phyloP scores from a whole-genome alignment of 2,888 invertebrate species.

The Machimus atricapillus region DNA sequence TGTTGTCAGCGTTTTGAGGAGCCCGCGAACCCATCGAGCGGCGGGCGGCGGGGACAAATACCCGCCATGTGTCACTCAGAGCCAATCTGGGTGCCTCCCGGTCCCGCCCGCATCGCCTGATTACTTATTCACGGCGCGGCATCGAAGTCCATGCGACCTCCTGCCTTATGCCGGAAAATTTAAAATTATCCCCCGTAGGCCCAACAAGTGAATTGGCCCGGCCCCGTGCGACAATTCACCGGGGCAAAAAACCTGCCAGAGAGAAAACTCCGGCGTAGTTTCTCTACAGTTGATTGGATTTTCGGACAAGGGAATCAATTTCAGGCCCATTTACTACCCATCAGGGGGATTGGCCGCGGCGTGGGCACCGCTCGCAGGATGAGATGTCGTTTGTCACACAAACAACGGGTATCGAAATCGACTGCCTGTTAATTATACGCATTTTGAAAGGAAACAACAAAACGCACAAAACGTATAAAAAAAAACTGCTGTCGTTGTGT shows the following conservation, averaged over 20 bases:
- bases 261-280: not conserved
- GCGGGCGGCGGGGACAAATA: not conserved
- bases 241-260: not conserved
- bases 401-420: constrained; percentile 6
- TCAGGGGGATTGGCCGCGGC: not conserved
- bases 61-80: not conserved
- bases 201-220: not conserved
- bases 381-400: constrained; percentile 8
- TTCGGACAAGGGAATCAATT: constrained; percentile 32
- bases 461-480: not conserved
- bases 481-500: not conserved
- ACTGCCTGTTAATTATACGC: constrained; percentile 7
- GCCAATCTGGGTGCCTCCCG: not conserved
- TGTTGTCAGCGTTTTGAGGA: not conserved
- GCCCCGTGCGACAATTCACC: not conserved
- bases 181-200: constrained; percentile 13
- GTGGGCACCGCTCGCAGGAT: not conserved
- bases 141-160: not conserved
- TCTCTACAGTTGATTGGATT: constrained; percentile 17
- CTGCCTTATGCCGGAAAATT: not conserved
- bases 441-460: not conserved
- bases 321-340: constrained; percentile 24
- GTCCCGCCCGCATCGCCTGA: not conserved
- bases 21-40: not conserved
- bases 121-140: constrained; percentile 1